Base-by-base conservation (phyloP, 2,888 invertebrate genomes). In the Drosophila nigritarsus region DNA sequence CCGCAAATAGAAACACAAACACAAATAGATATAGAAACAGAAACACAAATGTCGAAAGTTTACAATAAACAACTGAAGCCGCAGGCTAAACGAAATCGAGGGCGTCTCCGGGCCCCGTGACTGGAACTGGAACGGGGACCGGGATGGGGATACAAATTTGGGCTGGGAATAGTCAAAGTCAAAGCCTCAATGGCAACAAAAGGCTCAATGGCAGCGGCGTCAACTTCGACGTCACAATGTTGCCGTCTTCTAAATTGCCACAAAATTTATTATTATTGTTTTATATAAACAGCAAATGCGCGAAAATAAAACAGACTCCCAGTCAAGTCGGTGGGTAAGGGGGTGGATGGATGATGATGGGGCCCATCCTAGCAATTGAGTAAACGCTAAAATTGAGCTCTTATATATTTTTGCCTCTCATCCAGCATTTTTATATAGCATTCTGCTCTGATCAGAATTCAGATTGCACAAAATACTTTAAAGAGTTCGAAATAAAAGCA, bases 211-310 rank as follows among this genome's bases (percentile, higher is more conserved):
- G 55, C 55, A 67, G 50, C 65, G 48, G 48, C 64, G 53, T 32
- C 48, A 40, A 20, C 54, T 24, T 20, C 59, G 59, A 18, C 63
- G 29, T 53, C 56, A 56, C 34, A 54, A 30, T 27, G 63, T 32
- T 32, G 45, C 53, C 64, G 54, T 64, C 80, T 60, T 66, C 73
- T 56, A 74, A 84, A 87, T 82, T 83, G 86, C 82, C 86, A 64
- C 78, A 61, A 80, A 87, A 87, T 89, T 85, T 87, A 89, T 87
- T 80, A 83, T 83, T 87, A 87, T 87, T 85, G 87, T 86, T 87
- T 76, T 75, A 73, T 82, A 80, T 69, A 85, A 85, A 82, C 82
- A 80, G 85, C 67, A 88, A 84, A 88, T 76, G 75, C 82, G 87
- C 84, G 82, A 86, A 82, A 79, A 84, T 84, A 77, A 79, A 86